Conservation (phyloP, 2,797 vertebrate species). For the Rhinella marina region DNA sequence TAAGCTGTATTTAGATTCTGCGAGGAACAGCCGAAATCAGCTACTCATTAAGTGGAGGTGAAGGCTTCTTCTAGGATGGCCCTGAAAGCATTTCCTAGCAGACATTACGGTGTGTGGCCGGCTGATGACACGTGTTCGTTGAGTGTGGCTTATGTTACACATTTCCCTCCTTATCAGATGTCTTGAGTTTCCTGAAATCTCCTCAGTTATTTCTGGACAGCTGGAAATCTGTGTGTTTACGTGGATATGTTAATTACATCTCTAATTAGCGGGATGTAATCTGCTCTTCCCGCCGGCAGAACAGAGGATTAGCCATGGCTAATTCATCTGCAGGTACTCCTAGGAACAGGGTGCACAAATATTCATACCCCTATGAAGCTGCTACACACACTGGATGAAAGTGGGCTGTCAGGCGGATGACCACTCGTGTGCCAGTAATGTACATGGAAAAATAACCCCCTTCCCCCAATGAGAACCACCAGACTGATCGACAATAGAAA, state of each 20-base stretch:
- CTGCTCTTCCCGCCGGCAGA: background rate
- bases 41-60: too few species aligned
- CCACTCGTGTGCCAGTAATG: background rate
- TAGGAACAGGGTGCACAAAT: too few species aligned
- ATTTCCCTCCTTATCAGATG: background rate
- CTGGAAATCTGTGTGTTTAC: background rate
- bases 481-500: background rate
- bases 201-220: background rate
- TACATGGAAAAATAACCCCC: background rate
- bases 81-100: too few species aligned
- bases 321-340: too few species aligned
- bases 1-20: too few species aligned
- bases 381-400: too few species aligned
- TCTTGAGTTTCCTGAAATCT: background rate
- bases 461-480: background rate
- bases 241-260: conserved; percentile 3
- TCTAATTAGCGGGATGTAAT: conserved; percentile 31
- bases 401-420: background rate
- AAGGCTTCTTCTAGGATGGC: too few species aligned
- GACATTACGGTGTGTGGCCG: too few species aligned
- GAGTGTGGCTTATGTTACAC: background rate
- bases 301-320: background rate
- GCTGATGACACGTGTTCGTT: too few species aligned
- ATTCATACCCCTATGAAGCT: too few species aligned
- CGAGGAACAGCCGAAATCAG: too few species aligned